Evolutionary conservation across 2,797 vertebrate genomes (phyloP).

Genomic region (Diceros bicornis): DNA sequence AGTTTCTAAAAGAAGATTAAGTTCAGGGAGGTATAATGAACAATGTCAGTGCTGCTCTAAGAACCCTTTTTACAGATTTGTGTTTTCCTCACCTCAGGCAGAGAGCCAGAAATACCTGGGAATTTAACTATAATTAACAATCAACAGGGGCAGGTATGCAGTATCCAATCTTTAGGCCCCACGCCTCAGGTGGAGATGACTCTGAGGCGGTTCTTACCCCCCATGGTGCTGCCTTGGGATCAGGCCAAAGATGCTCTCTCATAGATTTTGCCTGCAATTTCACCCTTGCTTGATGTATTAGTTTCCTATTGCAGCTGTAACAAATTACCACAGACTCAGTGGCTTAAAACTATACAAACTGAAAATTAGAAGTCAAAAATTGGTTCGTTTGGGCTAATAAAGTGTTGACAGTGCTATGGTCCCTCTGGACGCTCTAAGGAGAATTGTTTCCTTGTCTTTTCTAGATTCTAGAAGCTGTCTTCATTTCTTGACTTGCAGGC

Average conservation of each 20-base stretch:
- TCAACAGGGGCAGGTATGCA: neutral
- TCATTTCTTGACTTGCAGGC: neutral
- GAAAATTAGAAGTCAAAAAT: neutral
- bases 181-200: rapidly evolving
- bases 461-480: neutral
- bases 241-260: neutral
- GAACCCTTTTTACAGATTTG: neutral
- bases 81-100: neutral
- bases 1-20: neutral
- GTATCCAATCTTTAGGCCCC: neutral
- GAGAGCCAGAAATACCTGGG: neutral
- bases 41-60: neutral
- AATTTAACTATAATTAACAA: neutral
- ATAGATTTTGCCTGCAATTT: neutral
- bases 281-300: neutral
- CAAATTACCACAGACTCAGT: neutral
- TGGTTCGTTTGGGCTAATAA: neutral
- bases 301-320: neutral
- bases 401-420: neutral
- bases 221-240: neutral
- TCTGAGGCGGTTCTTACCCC: neutral
- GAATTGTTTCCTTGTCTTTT: neutral
- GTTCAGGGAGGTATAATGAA: neutral
- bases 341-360: neutral
- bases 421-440: neutral